phyloP scores from a whole-genome alignment of 2,797 vertebrate species.

The Danionella dracula region DNA sequence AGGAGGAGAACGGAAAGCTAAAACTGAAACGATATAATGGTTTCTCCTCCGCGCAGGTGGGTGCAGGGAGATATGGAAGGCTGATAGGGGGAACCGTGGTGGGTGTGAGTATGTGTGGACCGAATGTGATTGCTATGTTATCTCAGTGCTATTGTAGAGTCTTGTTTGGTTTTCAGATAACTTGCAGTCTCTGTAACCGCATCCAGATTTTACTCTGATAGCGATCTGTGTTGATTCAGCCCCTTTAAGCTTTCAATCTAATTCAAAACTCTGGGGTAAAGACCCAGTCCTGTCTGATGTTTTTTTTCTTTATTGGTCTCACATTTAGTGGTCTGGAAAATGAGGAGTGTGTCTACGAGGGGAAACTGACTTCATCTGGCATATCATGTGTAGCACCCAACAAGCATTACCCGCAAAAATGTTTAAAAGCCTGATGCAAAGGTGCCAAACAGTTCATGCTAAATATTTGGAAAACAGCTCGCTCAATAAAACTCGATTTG shows the following conservation, averaged over 20 bases:
- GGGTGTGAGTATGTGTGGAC: slow-evolving; percentile 25
- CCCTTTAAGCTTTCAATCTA: slow-evolving; percentile 38
- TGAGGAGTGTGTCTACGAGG: too few species aligned
- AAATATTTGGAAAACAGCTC: too few species aligned
- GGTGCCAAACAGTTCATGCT: too few species aligned
- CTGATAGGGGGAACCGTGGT: slow-evolving; percentile 14
- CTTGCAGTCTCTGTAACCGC: slow-evolving; percentile 35
- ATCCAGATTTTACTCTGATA: slow-evolving; percentile 61
- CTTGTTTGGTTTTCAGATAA: not conserved
- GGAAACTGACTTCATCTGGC: too few species aligned
- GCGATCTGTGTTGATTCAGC: slow-evolving; percentile 45
- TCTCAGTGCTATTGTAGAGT: not conserved
- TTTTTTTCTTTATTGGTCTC: slow-evolving; percentile 32
- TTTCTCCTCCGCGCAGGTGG: slow-evolving; percentile 60
- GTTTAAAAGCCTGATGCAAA: too few species aligned
- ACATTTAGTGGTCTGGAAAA: too few species aligned
- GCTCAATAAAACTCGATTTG: too few species aligned
- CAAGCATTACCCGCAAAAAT: too few species aligned
- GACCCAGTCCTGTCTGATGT: slow-evolving; percentile 15
- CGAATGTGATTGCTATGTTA: slow-evolving; percentile 6
- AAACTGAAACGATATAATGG: slow-evolving; percentile 60
- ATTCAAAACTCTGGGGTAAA: slow-evolving; percentile 40
- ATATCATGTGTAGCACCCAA: too few species aligned
- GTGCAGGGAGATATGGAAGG: slow-evolving; percentile 28
- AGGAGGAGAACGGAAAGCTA: slow-evolving; percentile 21